Evolutionary conservation across 2,888 invertebrate genomes (phyloP), one percentile per base, ranked within the genome.

Genomic region (Lochmaea capreae): DNA sequence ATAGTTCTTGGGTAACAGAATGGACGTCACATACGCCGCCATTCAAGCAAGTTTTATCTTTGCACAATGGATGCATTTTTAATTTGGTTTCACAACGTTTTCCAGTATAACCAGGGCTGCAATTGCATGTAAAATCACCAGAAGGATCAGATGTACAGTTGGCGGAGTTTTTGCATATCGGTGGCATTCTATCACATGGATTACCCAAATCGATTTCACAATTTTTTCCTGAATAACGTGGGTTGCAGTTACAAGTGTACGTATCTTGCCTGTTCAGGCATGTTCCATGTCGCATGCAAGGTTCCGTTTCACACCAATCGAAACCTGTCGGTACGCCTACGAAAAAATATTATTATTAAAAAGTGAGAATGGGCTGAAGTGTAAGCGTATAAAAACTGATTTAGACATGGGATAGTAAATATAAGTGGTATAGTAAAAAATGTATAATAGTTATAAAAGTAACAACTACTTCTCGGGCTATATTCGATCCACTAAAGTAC

Each of bases 191-290:
- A 59, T 87, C 84, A 84, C 95, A 95, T 0, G 93, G 93, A 79
- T 93, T 90, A 67, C 94, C 95, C 85, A 89, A 90, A 87, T 95
- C 95, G 86, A 92, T 91, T 87, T 96, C 93, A 88, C 97, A 97
- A 88, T 95, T 95, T 88, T 93, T 93, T 79, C 97, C 96, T 71
- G 93, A 92, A 87, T 95, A 97, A 71, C 95, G 91, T 46, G 95
- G 92, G 73, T 93, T 90, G 88, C 97, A 97, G 85, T 92, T 92
- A 87, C 97, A 97, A 84, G 93, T 93, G 87, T 95, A 96, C 86
- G 89, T 90, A 84, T 95, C 95, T 78, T 91, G 89, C 81, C 92
- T 90, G 58, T 93, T 94, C 78, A 94, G 91, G 87, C 95, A 95
- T 63, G 90, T 91, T 71, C 95, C 96, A 86, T 93, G 95, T 82